Evolutionary conservation across 1,140 invertebrate genomes (phyloP).

Genomic region (Microvelia longipes): DNA sequence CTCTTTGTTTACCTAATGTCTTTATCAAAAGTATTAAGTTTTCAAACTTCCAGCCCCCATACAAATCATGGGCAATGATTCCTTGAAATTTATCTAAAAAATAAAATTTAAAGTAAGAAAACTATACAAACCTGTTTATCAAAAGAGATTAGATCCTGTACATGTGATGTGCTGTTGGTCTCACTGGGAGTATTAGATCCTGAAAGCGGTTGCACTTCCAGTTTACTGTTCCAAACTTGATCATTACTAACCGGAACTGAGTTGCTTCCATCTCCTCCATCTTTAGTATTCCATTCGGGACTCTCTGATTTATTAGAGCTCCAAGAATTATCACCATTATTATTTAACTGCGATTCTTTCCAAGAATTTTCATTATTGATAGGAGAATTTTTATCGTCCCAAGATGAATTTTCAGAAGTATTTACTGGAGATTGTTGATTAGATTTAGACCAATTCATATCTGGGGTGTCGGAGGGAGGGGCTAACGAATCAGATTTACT

Average conservation of each 20-base stretch:
- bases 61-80: too few relatives aligned
- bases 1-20: too few relatives aligned
- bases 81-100: too few relatives aligned
- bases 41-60: too few relatives aligned
- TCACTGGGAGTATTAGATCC: background rate
- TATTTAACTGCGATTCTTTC: too few relatives aligned
- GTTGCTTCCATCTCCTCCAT: too few relatives aligned
- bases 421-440: background rate
- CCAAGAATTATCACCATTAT: too few relatives aligned
- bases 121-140: slow-evolving; percentile 5
- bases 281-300: too few relatives aligned
- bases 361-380: background rate
- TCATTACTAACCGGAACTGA: background rate
- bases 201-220: background rate
- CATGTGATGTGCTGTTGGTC: background rate
- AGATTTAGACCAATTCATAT: background rate
- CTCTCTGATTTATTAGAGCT: too few relatives aligned
- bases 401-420: background rate
- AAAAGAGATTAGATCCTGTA: slow-evolving; percentile 13
- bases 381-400: background rate
- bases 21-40: too few relatives aligned
- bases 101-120: background rate
- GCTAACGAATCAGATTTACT: slow-evolving; percentile 5
- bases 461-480: background rate
- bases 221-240: background rate